Evolutionary conservation across 1,140 invertebrate genomes (phyloP), one percentile per base, ranked within the genome.

Genomic region (Drosophila auraria): DNA sequence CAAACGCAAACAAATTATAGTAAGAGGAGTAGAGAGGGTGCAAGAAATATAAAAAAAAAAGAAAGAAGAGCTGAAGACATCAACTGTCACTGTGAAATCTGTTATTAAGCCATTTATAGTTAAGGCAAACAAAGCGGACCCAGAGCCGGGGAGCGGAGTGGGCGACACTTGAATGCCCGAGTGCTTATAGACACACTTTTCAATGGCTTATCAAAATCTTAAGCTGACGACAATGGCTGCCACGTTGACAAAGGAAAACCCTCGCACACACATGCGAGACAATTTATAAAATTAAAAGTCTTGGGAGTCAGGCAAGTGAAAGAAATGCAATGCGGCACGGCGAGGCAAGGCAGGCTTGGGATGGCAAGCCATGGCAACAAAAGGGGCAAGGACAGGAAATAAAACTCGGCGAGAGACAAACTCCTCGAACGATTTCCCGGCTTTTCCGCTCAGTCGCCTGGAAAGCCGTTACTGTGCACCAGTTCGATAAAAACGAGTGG

Each of bases 121-220:
- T 72, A 61, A 58, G 63, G 59, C 77, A 69, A 83, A 82, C 78
- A 84, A 74, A 65, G 82, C 64, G 49, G 47, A 36, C 51, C 23
- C 27, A 38, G 42, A 12, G 30, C 30, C 63, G 5, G 30, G 20
- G 27, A 6, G 27, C 27, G 12, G 51, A 74, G 62, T 20, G 77
- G 71, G 62, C 65, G 72, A 69, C 82, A 84, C 82, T 84, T 65
- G 78, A 76, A 81, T 86, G 68, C 71, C 77, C 49, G 61, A 87
- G 83, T 83, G 84, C 73, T 84, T 89, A 81, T 78, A 87, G 83
- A 89, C 83, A 87, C 81, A 89, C 84, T 78, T 81, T 89, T 84
- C 78, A 89, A 89, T 84, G 78, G 84, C 78, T 89, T 87, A 89
- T 89, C 78, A 81, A 81, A 89, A 89, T 89, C 84, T 89, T 83